Percentiles rank a stretch among this genome's conserved stretches.
These are phyloP conservation scores for Dasyornis broadbenti DNA, from an alignment of 2,113 vertebrate genomes.

Conservation along the genomic window DNA sequence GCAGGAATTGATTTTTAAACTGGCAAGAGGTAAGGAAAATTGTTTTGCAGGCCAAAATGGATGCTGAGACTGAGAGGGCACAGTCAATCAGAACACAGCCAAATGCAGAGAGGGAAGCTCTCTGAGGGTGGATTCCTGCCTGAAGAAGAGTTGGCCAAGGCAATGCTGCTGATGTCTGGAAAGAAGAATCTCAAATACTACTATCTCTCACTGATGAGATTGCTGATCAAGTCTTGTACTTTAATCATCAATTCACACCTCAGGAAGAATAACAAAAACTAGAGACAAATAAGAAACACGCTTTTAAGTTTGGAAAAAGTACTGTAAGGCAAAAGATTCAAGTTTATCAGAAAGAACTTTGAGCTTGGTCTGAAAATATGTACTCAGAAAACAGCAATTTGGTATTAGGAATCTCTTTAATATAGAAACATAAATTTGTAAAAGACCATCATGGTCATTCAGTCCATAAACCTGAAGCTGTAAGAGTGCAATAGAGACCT, in stretches of 20 bases:
- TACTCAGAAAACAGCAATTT: not conserved
- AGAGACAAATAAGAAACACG: not conserved
- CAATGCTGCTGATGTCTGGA: not conserved
- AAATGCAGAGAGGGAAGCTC: not conserved
- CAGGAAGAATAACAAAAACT: not conserved
- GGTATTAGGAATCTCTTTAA: not conserved
- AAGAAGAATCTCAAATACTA: not conserved
- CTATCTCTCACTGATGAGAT: not conserved
- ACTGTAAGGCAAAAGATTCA: not conserved
- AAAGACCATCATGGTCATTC: not conserved
- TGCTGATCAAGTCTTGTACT: not conserved
- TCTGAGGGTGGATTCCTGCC: not conserved
- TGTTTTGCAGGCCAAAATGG: not conserved
- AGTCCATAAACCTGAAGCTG: not conserved
- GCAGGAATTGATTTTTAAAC: not conserved
- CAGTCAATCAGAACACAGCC: not conserved
- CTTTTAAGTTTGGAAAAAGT: not conserved
- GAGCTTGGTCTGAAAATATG: not conserved
- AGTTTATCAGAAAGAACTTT: not conserved
- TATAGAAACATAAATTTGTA: not conserved
- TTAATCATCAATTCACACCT: not conserved
- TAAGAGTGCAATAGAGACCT: not conserved
- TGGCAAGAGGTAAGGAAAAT: not conserved
- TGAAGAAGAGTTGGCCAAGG: not conserved
- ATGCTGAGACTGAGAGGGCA: not conserved